phyloP scores from a whole-genome alignment of 2,797 vertebrate species.

The Pygocentrus nattereri region DNA sequence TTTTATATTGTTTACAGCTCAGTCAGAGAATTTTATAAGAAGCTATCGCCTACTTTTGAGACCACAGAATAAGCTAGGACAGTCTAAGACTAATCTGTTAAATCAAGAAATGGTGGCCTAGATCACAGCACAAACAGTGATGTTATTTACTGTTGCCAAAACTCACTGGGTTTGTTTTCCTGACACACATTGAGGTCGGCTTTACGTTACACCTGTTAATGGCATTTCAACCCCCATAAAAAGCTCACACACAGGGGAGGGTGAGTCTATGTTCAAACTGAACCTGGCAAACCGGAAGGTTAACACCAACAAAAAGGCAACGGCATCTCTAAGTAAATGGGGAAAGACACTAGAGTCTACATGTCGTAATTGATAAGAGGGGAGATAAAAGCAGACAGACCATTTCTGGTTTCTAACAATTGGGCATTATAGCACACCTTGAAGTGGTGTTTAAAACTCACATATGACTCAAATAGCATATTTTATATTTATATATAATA shows the following conservation, averaged over 20 bases:
- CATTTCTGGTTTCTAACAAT: neutral
- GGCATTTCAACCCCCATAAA: neutral
- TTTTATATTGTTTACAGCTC: too few species aligned
- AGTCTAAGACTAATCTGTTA: too few species aligned
- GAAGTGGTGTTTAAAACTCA: slow-evolving; percentile 4
- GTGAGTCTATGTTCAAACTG: neutral
- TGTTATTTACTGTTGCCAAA: neutral
- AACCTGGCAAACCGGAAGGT: neutral
- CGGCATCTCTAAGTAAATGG: neutral
- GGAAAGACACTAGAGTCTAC: neutral
- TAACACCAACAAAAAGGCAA: neutral
- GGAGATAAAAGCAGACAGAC: neutral
- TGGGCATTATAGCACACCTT: neutral
- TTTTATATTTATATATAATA: too few species aligned
- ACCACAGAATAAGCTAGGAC: too few species aligned
- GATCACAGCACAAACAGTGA: neutral
- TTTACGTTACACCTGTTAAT: neutral
- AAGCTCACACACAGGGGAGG: neutral
- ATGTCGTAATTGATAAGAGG: neutral
- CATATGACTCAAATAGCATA: too few species aligned
- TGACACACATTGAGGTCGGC: neutral
- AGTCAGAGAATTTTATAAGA: too few species aligned
- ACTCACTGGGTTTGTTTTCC: neutral
- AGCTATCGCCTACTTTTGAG: too few species aligned
- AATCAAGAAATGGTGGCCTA: neutral